Evolutionary conservation across 2,797 vertebrate species (phyloP).

Genomic region (Danionella dracula): DNA sequence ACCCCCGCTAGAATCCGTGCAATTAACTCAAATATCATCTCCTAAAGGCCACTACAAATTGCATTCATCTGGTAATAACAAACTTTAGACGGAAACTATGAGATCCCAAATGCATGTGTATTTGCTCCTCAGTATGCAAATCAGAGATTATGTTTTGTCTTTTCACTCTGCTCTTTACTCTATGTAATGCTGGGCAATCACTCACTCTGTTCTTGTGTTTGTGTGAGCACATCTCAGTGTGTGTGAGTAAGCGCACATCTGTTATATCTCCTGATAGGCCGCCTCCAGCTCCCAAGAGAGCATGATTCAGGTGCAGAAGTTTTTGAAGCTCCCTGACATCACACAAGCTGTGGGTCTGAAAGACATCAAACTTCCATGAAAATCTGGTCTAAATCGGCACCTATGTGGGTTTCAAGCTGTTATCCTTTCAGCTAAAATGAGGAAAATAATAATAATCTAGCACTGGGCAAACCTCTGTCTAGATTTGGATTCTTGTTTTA

Average conservation of each 20-base stretch:
- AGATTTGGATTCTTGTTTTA: too few species aligned
- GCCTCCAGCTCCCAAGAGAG: conserved; percentile 20
- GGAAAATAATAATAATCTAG: conserved; percentile 8
- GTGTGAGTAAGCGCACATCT: conserved; percentile 11
- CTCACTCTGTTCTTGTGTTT: conserved; percentile 1
- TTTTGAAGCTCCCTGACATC: conserved; percentile 27
- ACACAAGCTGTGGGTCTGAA: conserved; percentile 12
- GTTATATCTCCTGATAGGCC: conserved; percentile 6
- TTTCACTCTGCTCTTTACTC: conserved; percentile 9
- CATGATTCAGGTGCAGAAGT: conserved; percentile 22
- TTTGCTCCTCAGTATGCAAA: conserved; percentile 26
- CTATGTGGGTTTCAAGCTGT: conserved; percentile 6
- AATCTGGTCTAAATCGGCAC: conserved; percentile 1
- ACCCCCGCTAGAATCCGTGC: too few species aligned
- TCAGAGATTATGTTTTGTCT: background rate
- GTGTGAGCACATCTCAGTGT: conserved; percentile 7
- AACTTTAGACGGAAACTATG: conserved; percentile 17
- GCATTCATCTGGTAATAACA: conserved; percentile 37
- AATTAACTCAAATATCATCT: conserved; percentile 32
- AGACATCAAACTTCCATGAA: conserved; percentile 27
- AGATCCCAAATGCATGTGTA: conserved; percentile 20
- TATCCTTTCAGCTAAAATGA: background rate
- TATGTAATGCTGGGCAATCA: conserved; percentile 28
- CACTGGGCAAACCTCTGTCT: background rate
- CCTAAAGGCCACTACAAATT: conserved; percentile 29